Conservation (phyloP, 2,888 invertebrate genomes). For the Epinotia ramella region DNA sequence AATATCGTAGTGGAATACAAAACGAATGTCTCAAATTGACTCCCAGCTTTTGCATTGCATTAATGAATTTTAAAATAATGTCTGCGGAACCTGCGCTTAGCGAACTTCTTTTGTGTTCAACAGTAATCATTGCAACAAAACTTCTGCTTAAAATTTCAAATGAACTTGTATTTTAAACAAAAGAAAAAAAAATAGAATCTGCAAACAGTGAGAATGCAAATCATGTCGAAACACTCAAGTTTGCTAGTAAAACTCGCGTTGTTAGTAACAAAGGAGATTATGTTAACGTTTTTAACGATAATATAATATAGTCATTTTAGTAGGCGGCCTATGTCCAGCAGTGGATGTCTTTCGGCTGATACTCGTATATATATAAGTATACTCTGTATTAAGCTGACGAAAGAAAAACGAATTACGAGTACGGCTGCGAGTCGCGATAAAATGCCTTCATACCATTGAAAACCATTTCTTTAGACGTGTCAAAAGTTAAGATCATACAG, state of each 20-base stretch:
- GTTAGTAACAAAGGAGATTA: background rate
- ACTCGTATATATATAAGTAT: no score
- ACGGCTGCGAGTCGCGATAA: no score
- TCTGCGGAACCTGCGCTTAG: slow-evolving; percentile 12
- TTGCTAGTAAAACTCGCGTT: background rate
- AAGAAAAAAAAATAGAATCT: slow-evolving; percentile 15
- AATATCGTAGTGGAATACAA: background rate
- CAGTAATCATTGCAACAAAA: slow-evolving; percentile 17
- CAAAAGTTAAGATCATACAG: no score
- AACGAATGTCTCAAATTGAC: background rate
- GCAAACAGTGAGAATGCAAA: slow-evolving; percentile 16
- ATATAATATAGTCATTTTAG: no score
- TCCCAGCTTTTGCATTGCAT: slow-evolving; percentile 18
- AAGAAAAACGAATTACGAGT: no score
- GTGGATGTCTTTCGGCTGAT: no score
- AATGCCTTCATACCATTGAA: no score
- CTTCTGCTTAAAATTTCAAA: slow-evolving; percentile 34
- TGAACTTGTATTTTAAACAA: slow-evolving; percentile 26
- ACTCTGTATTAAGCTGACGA: no score
- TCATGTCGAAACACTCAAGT: background rate
- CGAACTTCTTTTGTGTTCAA: slow-evolving; percentile 21
- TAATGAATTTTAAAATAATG: slow-evolving; percentile 26
- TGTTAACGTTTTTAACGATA: no score
- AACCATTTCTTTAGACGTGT: no score
- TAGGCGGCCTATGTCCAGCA: no score